Conservation (phyloP, 2,888 invertebrate genomes). For the Synanthedon formicaeformis region DNA sequence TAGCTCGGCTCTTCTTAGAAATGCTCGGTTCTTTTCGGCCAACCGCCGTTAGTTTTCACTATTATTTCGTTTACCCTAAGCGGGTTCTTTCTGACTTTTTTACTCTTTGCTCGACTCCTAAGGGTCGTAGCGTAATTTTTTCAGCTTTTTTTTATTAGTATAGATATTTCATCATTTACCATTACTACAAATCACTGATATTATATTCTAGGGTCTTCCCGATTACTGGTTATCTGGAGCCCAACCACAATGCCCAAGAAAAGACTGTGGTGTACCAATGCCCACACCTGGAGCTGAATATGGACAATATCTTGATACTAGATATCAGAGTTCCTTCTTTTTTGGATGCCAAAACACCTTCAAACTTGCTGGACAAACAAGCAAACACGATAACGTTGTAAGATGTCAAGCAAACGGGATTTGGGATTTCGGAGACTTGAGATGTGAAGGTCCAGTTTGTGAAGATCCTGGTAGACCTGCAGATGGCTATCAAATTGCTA, state of each 20-base stretch:
- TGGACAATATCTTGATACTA: slow-evolving; percentile 87
- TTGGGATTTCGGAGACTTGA: slow-evolving; percentile 97
- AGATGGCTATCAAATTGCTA: slow-evolving; percentile 88
- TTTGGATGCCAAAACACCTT: slow-evolving; percentile 97
- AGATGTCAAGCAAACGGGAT: slow-evolving; percentile 91
- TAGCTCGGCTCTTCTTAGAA: no score
- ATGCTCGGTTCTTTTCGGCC: no score
- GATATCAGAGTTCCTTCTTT: slow-evolving; percentile 93
- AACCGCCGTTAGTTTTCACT: no score
- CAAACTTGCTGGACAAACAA: slow-evolving; percentile 92
- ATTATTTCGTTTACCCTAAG: no score
- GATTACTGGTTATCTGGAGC: slow-evolving; percentile 92
- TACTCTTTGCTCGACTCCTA: no score
- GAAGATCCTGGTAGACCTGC: slow-evolving; percentile 95
- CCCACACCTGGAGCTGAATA: slow-evolving; percentile 95
- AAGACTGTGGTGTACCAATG: slow-evolving; percentile 91
- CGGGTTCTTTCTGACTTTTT: no score
- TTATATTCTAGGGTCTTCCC: slow-evolving; percentile 75
- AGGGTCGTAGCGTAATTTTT: no score
- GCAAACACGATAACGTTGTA: slow-evolving; percentile 91
- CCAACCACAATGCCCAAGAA: slow-evolving; percentile 87
- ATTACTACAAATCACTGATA: background rate
- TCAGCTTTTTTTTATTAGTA: no score
- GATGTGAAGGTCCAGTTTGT: slow-evolving; percentile 97
- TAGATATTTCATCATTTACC: no score